These are phyloP conservation scores for Otolemur garnettii DNA, from an alignment of 2,113 vertebrate species.

Conservation along the genomic window DNA sequence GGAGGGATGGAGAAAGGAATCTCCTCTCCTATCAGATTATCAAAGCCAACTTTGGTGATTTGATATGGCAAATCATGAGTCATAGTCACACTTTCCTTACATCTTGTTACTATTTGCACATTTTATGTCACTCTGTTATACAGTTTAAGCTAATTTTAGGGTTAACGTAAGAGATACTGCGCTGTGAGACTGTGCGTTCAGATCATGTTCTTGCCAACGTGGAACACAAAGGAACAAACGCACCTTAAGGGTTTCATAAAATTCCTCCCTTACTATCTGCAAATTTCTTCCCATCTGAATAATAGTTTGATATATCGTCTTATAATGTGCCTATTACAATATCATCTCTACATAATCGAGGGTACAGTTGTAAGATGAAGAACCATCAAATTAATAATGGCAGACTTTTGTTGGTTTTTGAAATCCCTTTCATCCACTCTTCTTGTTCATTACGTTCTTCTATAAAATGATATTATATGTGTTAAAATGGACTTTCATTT, in stretches of 20 bases:
- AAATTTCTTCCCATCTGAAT: background rate
- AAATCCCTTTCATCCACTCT: background rate
- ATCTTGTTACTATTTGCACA: background rate
- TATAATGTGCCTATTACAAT: background rate
- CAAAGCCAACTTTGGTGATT: background rate
- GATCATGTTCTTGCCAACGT: background rate
- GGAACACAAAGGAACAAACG: constrained; percentile 25
- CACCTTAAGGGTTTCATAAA: background rate
- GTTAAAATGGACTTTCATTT: constrained; percentile 30
- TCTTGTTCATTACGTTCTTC: background rate
- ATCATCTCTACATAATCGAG: background rate
- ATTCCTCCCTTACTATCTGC: background rate
- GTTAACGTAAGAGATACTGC: background rate
- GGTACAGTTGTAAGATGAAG: constrained; percentile 21
- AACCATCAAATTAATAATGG: background rate
- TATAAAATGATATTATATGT: constrained; percentile 23
- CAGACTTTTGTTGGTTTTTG: constrained; percentile 9
- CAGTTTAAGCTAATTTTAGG: constrained; percentile 25
- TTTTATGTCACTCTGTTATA: constrained; percentile 22
- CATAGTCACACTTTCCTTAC: background rate
- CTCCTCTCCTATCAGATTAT: background rate
- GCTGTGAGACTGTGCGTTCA: constrained; percentile 2
- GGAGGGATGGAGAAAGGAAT: background rate
- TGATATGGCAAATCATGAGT: background rate
- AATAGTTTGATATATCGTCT: background rate